Evolutionary conservation across 1,140 invertebrate species (phyloP).

Genomic region (Gerris buenoi): DNA sequence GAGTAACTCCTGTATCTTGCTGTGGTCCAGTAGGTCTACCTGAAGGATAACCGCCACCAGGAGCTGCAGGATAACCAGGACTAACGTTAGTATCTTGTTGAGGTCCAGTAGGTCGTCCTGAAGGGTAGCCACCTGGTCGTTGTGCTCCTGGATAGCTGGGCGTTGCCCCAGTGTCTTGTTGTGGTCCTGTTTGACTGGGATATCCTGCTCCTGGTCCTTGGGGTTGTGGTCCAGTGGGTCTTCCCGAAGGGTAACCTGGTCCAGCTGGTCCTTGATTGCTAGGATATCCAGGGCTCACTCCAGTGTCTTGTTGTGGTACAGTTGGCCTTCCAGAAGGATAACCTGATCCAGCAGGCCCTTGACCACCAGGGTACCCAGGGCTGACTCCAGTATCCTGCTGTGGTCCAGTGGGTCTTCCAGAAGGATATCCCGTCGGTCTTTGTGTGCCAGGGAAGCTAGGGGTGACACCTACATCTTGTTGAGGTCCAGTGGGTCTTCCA

Average conservation of each 20-base stretch:
- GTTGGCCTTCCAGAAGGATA: slow-evolving; percentile 17
- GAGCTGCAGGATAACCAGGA: not conserved
- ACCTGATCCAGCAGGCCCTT: slow-evolving; percentile 14
- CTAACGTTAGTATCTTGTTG: slow-evolving; percentile 8
- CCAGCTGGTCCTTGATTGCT: slow-evolving; percentile 12
- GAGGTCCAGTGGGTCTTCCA: slow-evolving; percentile 17
- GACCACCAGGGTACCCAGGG: slow-evolving; percentile 2
- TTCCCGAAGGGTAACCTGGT: slow-evolving; percentile 18
- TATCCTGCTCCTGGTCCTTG: slow-evolving; percentile 18
- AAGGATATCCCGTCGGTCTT: slow-evolving; percentile 6
- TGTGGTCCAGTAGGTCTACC: slow-evolving; percentile 4
- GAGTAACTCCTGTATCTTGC: slow-evolving; percentile 5
- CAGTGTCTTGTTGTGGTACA: slow-evolving; percentile 17
- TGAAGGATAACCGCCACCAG: slow-evolving; percentile 16
- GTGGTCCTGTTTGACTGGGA: slow-evolving; percentile 8
- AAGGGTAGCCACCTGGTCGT: not conserved
- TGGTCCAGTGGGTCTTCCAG: slow-evolving; percentile 6
- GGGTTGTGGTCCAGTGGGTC: slow-evolving; percentile 13
- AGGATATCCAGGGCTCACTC: slow-evolving; percentile 15
- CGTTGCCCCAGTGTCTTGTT: not conserved
- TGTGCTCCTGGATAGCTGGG: slow-evolving; percentile 8
- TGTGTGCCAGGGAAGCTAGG: slow-evolving; percentile 1
- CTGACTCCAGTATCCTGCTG: slow-evolving; percentile 8
- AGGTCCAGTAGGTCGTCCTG: slow-evolving; percentile 6
- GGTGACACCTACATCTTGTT: not conserved